phyloP scores from a whole-genome alignment of 1,140 invertebrate species.

The Euschistus heros region DNA sequence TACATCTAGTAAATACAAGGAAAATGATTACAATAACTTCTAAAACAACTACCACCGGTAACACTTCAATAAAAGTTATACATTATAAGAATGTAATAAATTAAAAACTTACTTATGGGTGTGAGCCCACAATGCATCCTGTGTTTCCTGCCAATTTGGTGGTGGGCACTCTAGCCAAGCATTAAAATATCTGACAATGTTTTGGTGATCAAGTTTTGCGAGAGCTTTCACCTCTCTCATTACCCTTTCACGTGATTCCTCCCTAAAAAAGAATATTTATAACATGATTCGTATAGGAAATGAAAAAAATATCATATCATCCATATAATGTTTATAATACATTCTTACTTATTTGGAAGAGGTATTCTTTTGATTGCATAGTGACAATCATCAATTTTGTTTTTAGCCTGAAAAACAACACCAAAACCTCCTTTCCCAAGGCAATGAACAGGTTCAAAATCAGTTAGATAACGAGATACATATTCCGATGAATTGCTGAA shows the following conservation, averaged over 20 bases:
- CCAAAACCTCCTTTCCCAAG: constrained; percentile 94
- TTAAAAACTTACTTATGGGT: constrained; percentile 28
- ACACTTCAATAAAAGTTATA: no score
- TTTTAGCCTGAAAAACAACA: constrained; percentile 89
- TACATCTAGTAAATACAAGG: no score
- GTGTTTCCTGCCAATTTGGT: constrained; percentile 69
- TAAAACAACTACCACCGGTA: no score
- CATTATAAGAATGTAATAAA: no score
- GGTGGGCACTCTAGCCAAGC: constrained; percentile 89
- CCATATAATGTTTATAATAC: not conserved
- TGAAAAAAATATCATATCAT: no score
- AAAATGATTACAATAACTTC: no score
- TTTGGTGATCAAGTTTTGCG: constrained; percentile 85
- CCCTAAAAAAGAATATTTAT: constrained; percentile 38
- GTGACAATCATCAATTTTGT: constrained; percentile 86
- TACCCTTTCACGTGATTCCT: constrained; percentile 69
- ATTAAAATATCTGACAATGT: constrained; percentile 91
- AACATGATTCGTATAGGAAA: no score
- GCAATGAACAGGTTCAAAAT: constrained; percentile 75
- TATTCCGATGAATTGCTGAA: constrained; percentile 27
- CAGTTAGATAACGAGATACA: constrained; percentile 65
- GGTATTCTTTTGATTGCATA: constrained; percentile 94
- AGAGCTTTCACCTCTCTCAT: constrained; percentile 88
- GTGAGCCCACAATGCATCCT: constrained; percentile 54
- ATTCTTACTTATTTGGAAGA: constrained; percentile 63